Conservation (phyloP, 2,113 vertebrate species). For the Phrynosoma blainvillii region DNA sequence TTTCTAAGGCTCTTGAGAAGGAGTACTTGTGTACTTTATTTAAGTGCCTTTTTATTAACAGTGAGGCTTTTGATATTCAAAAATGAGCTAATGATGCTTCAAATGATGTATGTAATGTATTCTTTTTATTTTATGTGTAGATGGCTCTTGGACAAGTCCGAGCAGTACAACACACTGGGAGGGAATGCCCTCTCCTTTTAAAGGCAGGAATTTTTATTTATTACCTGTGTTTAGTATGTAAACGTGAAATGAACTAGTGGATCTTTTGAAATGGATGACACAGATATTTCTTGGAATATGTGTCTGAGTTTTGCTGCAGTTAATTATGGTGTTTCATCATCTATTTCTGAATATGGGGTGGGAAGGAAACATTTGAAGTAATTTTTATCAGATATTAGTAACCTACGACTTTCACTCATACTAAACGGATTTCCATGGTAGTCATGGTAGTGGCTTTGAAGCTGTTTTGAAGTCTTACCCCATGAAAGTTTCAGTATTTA, state of each 20-base stretch:
- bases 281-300: slow-evolving; percentile 77
- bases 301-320: slow-evolving; percentile 80
- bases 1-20: slow-evolving; percentile 74
- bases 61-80: slow-evolving; percentile 81
- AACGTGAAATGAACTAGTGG: slow-evolving; percentile 82
- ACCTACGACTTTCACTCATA: slow-evolving; percentile 67
- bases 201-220: slow-evolving; percentile 89
- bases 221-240: slow-evolving; percentile 88
- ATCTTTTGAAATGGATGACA: slow-evolving; percentile 79
- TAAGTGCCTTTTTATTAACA: slow-evolving; percentile 71
- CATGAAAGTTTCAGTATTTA: slow-evolving; percentile 68
- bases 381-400: slow-evolving; percentile 63
- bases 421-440: slow-evolving; percentile 70
- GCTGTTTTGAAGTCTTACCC: slow-evolving; percentile 68
- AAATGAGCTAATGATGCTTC: slow-evolving; percentile 86
- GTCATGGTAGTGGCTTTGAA: slow-evolving; percentile 68
- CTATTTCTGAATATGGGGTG: slow-evolving; percentile 73
- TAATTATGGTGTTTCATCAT: slow-evolving; percentile 71
- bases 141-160: slow-evolving; percentile 89
- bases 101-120: slow-evolving; percentile 86
- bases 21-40: slow-evolving; percentile 72
- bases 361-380: slow-evolving; percentile 73
- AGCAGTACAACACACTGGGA: slow-evolving; percentile 88
- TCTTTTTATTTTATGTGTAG: slow-evolving; percentile 90
- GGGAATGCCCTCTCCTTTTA: slow-evolving; percentile 88